Base-by-base conservation (phyloP, 2,113 vertebrate species). In the Xiphophorus hellerii region DNA sequence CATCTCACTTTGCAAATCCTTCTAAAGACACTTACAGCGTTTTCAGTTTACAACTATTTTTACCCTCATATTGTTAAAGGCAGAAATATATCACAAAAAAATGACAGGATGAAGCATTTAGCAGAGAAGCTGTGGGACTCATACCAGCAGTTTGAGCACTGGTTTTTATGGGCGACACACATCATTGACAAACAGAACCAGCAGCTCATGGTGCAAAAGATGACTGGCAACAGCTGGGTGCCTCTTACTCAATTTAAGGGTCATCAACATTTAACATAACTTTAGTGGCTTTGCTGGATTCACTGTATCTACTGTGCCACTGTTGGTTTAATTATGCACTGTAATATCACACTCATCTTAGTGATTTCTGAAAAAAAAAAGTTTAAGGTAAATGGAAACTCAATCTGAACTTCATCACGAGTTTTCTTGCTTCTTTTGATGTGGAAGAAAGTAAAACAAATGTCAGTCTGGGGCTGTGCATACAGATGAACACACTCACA, bases 241-340 rank as follows among this genome's bases (percentile, higher is more conserved):
- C 86, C 88, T 92, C 88, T 90, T 84, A 74, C 78, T 86, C 86
- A 87, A 90, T 92, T 90, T 88, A 90, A 87, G 89, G 91, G 89
- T 92, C 90, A 91, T 91, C 87, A 93, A 90, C 86, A 86, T 92
- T 93, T 93, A 90, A 93, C 92, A 87, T 73, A 82, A 90, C 87
- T 92, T 92, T 88, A 86, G 86, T 15, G 82, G 88, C 84, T 89
- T 90, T 78, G 63, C 82, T 85, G 82, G 73, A 75, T 70, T 89
- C 82, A 86, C 82, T 86, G 87, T 86, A 89, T 90, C 91, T 87
- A 69, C 84, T 87, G 87, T 68, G 81, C 89, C 90, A 88, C 71
- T 88, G 88, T 88, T 89, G 89, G 91, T 86, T 92, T 82, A 87
- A 89, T 91, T 91, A 90, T 88, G 81, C 87, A 84, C 72, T 62